Base-by-base conservation (phyloP, 2,113 vertebrate species). In the Protomyctophum bolini region DNA sequence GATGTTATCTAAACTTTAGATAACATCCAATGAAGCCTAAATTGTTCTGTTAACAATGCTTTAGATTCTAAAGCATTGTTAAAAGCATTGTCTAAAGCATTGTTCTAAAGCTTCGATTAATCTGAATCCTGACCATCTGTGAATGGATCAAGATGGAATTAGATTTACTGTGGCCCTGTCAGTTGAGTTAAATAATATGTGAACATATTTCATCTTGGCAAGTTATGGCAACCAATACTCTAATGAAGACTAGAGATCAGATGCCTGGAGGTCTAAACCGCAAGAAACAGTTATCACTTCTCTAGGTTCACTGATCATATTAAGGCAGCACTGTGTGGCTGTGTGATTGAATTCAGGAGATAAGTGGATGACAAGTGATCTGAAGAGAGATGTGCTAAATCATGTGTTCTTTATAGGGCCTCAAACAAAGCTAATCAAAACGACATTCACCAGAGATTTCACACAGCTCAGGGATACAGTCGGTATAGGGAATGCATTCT, bases 191-290 rank as follows among this genome's bases (percentile, higher is more conserved):
- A 15, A 45, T 58, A 59, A 73, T 41, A 66, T 49, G 9, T 65
- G 47, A 59, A 21, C 61, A 28, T 9, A 48, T 21, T 59, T 63
- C 55, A 21, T 49, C 47, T 70, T 15, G 15, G 52, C 29, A 14
- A 15, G n/a, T 49, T 21, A 60, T 15, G 15, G 52, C 29, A 14
- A 15, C 55, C 57, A 56, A 45, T 64, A n/a, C 28, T 41, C 33
- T 46, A 58, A 59, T 58, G 70, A 72, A 65, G 54, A 55, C 48
- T n/a, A 11, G 62, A 73, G 12, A 41, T 41, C 71, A 73, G 54
- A 65, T 73, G 71, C 58, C 48, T 50, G 48, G 62, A 29, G 8
- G 28, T 14, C 21, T 51, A 33, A 51, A 21, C 15, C 2, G 50
- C 8, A 58, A 28, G 58, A 45, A 8, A 62, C 41, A 2, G n/a